Evolutionary conservation across 2,888 invertebrate genomes (phyloP), one percentile per base, ranked within the genome.

Genomic region (Thereva nobilitata): DNA sequence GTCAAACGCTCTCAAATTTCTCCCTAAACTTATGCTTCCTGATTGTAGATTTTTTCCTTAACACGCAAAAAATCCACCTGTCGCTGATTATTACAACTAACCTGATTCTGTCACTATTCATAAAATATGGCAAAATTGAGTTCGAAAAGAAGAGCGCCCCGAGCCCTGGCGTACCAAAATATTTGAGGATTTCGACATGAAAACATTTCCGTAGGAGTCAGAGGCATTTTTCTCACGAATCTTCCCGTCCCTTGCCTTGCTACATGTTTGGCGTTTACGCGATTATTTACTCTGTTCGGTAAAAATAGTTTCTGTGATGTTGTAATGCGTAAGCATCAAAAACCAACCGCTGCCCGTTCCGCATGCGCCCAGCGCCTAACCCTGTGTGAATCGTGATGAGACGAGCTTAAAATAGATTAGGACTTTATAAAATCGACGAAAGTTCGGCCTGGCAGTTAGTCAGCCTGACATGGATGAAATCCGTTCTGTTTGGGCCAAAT

Each of bases 221-320:
- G 44, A 10, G n/a, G 10, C 44, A 45, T 45, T 5, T 45, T 45
- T 45, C n/a, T 7, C 23, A 23, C 23, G 23, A 45, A 9, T 10
- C 9, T 45, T 45, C 44, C 9, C 23, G 23, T 23, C 23, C 23
- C 23, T 23, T 23, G 23, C 23, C 23, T 23, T 23, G 23, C 23
- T 23, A 2, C 23, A 23, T 23, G 23, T 23, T 23, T 23, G 23
- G 23, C 38, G 23, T 41, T 61, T 49, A 50, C 50, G 61, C 45
- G 45, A 61, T 61, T 61, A 61, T 61, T 50, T 61, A 50, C 61
- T 61, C 61, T 50, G 50, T 61, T 61, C 61, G 61, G 61, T 61
- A 61, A 61, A 61, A 61, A 61, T 61, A 61, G 61, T 61, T 61
- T 50, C 34, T 50, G 23, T 23, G 61, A 40, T 35, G 49, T 50